Evolutionary conservation across 2,888 invertebrate species (phyloP), one percentile per base, ranked within the genome.

Genomic region (Erebia epiphron): DNA sequence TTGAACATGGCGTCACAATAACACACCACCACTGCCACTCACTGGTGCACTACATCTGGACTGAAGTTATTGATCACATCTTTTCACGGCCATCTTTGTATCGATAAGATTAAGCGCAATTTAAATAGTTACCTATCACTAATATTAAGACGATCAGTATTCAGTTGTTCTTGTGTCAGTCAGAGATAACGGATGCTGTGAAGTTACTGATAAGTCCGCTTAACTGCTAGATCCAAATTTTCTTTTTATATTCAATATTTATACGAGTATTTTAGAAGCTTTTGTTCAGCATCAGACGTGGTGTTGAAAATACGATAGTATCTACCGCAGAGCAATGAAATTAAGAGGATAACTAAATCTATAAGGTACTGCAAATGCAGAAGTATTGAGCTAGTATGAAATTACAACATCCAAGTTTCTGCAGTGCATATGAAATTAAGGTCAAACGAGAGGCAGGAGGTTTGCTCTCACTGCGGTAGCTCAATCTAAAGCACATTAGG

Each of bases 321-420:
- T 7, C 35, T 35, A 35, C 35, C 35, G 7, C 35, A 35, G 35
- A 35, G 35, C 35, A 35, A 35, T 35, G 35, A 5, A 35, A 7
- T 35, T 35, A 35, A 35, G 35, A 35, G 7, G 35, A 7, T 35
- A 26, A 26, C 26, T 26, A 26, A 26, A 26, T 26, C 26, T 26
- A 26, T 26, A 35, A 35, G 35, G 35, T 35, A 35, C 35, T 35
- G 0, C 7, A n/a, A 35, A 0, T 35, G 35, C 35, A 35, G 35
- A 35, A 35, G 35, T 7, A 35, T 35, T 35, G 35, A 35, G 26
- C 3, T 26, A 26, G n/a, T 26, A 26, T 3, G 2, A 26, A 26
- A 3, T 26, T 26, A 26, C 3, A 46, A 99, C 97, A 82, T 99
- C 94, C 85, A 99, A 98, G 91, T 99, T 99, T 99, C 95, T 99